Base-by-base conservation (phyloP, 2,113 vertebrate species). In the Caracal caracal region DNA sequence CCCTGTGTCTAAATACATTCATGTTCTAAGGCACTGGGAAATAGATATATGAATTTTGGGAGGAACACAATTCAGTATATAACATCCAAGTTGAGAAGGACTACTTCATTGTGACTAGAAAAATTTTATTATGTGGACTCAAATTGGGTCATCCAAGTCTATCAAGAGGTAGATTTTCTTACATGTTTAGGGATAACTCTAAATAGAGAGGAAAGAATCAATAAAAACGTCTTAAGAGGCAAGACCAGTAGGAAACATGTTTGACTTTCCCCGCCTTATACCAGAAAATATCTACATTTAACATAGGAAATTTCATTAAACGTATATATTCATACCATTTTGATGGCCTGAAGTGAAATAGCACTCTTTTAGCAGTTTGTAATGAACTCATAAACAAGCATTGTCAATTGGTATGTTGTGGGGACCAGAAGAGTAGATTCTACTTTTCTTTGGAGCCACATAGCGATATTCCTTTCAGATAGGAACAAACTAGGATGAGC, bases 271-370 rank as follows among this genome's bases (percentile, higher is more conserved):
- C 1, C 4, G 12, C 30, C 22, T 68, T 81, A 90, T 30, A 37
- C 28, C 28, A 95, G 37, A 80, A 94, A 82, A 59, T 73, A 26
- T 28, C n/a, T 93, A 66, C 5, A 68, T 49, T 92, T 75, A 95
- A 15, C 2, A 10, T 33, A 81, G 78, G 65, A 37, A 63, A 94
- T 73, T 76, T 91, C 13, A 80, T 79, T 95, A 75, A 90, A 68
- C 6, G 10, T 24, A 10, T 82, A 4, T 93, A 82, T 81, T 86
- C 8, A 53, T 94, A 97, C 33, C 56, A 22, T 93, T 91, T 88
- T 88, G 35, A 66, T 95, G 53, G 26, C 15, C 24, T 96, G 15
- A 88, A 96, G 33, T 94, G 8, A 90, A 97, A 92, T 68, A 94
- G 51, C 35, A 75, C 35, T 75, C 59, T 94, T 95, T 94, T 88